A percentile compares a stretch with the other conserved stretches of the same genome.
Evolutionary conservation across 1,140 invertebrate species (phyloP).

Genomic region (Sarcophaga bullata): DNA sequence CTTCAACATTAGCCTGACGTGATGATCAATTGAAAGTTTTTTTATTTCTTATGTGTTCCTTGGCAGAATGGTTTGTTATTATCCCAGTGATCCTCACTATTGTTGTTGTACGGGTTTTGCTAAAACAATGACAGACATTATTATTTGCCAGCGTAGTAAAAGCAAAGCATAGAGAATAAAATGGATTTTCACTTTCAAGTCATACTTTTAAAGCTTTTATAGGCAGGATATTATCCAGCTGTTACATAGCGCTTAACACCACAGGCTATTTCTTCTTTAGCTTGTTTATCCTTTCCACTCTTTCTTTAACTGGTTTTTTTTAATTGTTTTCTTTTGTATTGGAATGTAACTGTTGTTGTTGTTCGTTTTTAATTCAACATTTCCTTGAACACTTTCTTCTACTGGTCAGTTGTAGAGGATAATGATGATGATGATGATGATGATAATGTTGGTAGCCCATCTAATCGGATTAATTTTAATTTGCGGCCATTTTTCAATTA

Average conservation of each 20-base stretch:
- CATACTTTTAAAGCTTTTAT: constrained; percentile 9
- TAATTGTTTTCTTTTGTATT: too few relatives aligned
- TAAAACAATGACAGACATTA: background rate
- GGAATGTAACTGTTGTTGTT: too few relatives aligned
- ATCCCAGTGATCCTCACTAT: too few relatives aligned
- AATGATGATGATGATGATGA: too few relatives aligned
- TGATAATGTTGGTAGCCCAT: background rate
- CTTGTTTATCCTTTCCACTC: background rate
- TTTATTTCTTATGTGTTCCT: too few relatives aligned
- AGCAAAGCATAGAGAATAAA: background rate
- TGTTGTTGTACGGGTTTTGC: too few relatives aligned
- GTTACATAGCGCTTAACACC: background rate
- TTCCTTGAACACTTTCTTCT: background rate
- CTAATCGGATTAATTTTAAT: constrained; percentile 8
- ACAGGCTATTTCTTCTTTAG: constrained; percentile 1
- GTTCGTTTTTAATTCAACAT: background rate
- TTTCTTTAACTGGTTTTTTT: too few relatives aligned
- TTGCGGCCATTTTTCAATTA: constrained; percentile 20
- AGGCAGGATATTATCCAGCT: constrained; percentile 20
- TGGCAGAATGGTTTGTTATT: too few relatives aligned
- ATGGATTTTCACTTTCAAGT: constrained; percentile 14
- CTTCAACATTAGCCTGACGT: background rate
- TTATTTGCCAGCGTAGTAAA: background rate
- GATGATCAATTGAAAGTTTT: too few relatives aligned
- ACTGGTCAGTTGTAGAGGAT: too few relatives aligned